phyloP scores from a whole-genome alignment of 2,797 vertebrate species.

The Carduelis carduelis region DNA sequence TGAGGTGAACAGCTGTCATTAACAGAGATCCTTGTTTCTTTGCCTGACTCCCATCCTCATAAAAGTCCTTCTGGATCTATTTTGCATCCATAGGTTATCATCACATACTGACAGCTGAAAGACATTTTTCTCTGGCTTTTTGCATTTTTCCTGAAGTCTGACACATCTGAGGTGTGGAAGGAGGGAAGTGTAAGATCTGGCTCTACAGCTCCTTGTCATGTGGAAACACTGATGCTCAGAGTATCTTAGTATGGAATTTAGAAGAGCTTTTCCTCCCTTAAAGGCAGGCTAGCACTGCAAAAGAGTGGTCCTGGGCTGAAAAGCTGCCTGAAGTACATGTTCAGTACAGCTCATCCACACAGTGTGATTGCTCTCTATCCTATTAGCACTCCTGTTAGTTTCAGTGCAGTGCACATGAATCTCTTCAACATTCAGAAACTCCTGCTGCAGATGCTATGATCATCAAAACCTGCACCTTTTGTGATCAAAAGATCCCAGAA shows the following conservation, averaged over 20 bases:
- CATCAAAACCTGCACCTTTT: not conserved
- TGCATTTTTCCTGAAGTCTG: constrained; percentile 20
- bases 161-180: not conserved
- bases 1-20: not conserved
- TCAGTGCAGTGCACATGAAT: not conserved
- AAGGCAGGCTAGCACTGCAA: not conserved
- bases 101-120: not conserved
- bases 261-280: not conserved
- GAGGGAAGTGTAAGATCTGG: not conserved
- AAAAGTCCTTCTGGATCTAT: not conserved
- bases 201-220: not conserved
- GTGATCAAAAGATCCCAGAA: not conserved
- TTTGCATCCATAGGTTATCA: not conserved
- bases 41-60: not conserved
- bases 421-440: not conserved
- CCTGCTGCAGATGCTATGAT: not conserved
- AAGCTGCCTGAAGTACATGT: not conserved
- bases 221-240: not conserved
- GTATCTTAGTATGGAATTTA: not conserved
- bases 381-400: not conserved
- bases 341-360: not conserved
- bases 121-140: not conserved
- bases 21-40: not conserved
- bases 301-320: not conserved
- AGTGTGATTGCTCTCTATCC: not conserved